These are phyloP conservation scores for Macrosiphum euphorbiae DNA, from an alignment of 2,888 invertebrate genomes.

Conservation along the genomic window DNA sequence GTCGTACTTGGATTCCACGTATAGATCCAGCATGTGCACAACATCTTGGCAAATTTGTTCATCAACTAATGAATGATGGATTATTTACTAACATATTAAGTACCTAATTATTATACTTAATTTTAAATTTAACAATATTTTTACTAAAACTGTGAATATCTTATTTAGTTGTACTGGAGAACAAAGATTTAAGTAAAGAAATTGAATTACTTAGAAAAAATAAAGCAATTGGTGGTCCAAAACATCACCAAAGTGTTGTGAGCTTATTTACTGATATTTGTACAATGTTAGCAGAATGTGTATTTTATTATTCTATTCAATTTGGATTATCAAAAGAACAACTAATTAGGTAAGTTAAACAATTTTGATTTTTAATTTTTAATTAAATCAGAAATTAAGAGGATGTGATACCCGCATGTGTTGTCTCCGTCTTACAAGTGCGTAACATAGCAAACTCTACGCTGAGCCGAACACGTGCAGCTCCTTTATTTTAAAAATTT, in stretches of 20 bases:
- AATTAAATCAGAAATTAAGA: too few species aligned
- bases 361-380: background rate
- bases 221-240: conserved; percentile 88
- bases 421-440: too few species aligned
- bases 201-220: conserved; percentile 85
- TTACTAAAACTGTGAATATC: conserved; percentile 18
- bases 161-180: conserved; percentile 72
- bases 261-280: conserved; percentile 81
- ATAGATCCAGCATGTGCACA: conserved; percentile 77
- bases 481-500: too few species aligned
- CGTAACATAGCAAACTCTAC: too few species aligned
- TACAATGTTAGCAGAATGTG: conserved; percentile 79
- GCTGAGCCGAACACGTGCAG: too few species aligned
- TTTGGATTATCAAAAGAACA: conserved; percentile 80
- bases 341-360: conserved; percentile 72
- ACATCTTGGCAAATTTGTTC: conserved; percentile 83
- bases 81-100: conserved; percentile 76
- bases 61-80: conserved; percentile 84
- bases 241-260: conserved; percentile 84
- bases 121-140: conserved; percentile 26
- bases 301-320: conserved; percentile 85
- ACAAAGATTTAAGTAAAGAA: conserved; percentile 76
- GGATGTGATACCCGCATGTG: too few species aligned
- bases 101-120: conserved; percentile 68
- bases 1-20: conserved; percentile 79